Evolutionary conservation across 2,113 vertebrate species (phyloP).

Genomic region (Fregetta grallaria): DNA sequence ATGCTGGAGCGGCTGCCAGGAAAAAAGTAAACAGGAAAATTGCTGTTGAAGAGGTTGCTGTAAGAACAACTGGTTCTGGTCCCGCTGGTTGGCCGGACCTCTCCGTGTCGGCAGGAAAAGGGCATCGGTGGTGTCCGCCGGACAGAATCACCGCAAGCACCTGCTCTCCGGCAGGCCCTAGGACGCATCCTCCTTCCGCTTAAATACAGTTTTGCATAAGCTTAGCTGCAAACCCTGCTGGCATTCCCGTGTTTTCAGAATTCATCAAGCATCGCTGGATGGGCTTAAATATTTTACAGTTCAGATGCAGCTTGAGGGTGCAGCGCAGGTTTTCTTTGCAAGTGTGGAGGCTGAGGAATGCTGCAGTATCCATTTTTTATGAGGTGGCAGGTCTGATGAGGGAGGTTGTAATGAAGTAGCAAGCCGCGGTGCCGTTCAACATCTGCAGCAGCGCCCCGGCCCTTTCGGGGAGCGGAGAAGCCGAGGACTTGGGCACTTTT

Average conservation of each 20-base stretch:
- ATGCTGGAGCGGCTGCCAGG: neutral
- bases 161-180: neutral
- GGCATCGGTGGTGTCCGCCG: fast-evolving
- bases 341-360: neutral
- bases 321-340: neutral
- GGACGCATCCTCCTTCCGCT: neutral
- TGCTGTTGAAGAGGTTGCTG: neutral
- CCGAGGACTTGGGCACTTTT: neutral
- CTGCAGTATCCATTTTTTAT: neutral
- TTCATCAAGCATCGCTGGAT: neutral
- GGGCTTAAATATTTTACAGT: neutral
- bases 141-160: neutral
- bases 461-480: neutral
- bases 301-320: neutral
- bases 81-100: neutral
- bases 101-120: fast-evolving
- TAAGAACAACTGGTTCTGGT: neutral
- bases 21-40: fast-evolving
- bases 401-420: neutral
- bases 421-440: fast-evolving
- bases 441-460: neutral
- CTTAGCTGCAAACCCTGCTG: neutral
- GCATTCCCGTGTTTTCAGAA: neutral
- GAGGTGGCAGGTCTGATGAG: neutral
- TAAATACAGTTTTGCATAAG: fast-evolving